These are phyloP conservation scores for Glaucomys volans DNA, from an alignment of 2,113 vertebrate species.

Conservation along the genomic window DNA sequence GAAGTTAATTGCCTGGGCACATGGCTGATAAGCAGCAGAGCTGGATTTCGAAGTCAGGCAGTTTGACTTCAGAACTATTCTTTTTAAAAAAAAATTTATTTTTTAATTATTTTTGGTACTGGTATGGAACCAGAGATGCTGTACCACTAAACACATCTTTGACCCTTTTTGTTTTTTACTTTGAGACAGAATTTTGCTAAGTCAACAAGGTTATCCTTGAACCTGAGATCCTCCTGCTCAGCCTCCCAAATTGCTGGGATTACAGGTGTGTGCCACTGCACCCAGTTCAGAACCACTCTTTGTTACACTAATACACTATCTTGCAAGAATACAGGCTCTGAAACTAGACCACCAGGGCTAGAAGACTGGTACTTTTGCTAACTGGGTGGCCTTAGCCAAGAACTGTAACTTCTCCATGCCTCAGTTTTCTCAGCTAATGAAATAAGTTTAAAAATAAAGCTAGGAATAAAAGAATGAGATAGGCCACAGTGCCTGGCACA, in stretches of 20 bases:
- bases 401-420: neutral
- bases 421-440: conserved; percentile 40
- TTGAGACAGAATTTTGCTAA: too few species aligned
- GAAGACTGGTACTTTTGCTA: conserved; percentile 4
- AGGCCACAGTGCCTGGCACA: neutral
- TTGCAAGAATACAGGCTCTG: conserved; percentile 22
- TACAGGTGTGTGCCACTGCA: too few species aligned
- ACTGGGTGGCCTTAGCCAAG: neutral
- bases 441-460: conserved; percentile 45
- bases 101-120: too few species aligned
- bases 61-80: neutral
- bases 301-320: neutral
- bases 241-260: too few species aligned
- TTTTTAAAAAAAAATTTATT: neutral
- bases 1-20: neutral
- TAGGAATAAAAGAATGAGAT: conserved; percentile 28
- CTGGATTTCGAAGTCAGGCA: neutral
- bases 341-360: neutral
- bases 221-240: too few species aligned
- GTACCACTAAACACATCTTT: too few species aligned
- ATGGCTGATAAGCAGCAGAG: neutral
- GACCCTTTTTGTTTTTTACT: too few species aligned
- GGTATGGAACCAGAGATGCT: too few species aligned
- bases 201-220: too few species aligned
- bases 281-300: neutral